A percentile compares a stretch with the other conserved stretches of the same genome.
Evolutionary conservation across 92 coral and sea anemone species (phyloP).

Genomic region (Phymanthus crucifer): DNA sequence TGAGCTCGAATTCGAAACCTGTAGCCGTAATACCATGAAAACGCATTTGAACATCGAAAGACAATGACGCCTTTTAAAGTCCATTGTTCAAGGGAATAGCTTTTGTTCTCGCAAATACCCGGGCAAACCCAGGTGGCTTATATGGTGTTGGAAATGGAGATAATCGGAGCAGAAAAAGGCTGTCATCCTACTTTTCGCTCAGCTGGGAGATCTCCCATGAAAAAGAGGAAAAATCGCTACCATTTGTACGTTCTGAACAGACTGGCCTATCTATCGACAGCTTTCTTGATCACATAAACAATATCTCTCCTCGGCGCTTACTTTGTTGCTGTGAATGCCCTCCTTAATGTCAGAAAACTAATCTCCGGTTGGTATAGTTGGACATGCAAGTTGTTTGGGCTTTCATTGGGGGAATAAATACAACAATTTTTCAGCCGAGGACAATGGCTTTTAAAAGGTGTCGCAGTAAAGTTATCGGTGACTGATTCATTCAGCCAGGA

Average conservation of each 20-base stretch:
- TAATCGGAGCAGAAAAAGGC: not conserved
- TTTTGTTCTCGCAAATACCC: conserved; percentile 19
- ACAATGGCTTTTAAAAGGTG: conserved; percentile 9
- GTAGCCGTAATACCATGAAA: not conserved
- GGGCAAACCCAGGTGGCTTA: conserved; percentile 26
- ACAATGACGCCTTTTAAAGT: conserved; percentile 35
- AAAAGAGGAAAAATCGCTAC: not conserved
- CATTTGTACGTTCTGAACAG: not conserved
- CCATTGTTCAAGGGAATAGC: conserved; percentile 3
- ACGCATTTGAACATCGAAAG: not conserved
- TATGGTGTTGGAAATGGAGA: not conserved
- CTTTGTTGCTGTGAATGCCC: not conserved
- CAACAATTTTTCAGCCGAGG: not conserved
- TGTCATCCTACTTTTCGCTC: not conserved
- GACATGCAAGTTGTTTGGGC: not conserved
- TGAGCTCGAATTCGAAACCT: not conserved
- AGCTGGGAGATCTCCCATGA: conserved; percentile 9
- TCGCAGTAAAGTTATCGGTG: not conserved
- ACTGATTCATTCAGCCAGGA: not conserved
- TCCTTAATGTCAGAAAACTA: not conserved
- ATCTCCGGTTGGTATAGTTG: not conserved
- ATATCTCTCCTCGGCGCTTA: not conserved
- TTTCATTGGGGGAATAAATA: not conserved
- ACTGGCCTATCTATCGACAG: not conserved
- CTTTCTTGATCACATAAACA: not conserved